Base-by-base conservation (phyloP, 2,797 vertebrate genomes). In the Falco columbarius region DNA sequence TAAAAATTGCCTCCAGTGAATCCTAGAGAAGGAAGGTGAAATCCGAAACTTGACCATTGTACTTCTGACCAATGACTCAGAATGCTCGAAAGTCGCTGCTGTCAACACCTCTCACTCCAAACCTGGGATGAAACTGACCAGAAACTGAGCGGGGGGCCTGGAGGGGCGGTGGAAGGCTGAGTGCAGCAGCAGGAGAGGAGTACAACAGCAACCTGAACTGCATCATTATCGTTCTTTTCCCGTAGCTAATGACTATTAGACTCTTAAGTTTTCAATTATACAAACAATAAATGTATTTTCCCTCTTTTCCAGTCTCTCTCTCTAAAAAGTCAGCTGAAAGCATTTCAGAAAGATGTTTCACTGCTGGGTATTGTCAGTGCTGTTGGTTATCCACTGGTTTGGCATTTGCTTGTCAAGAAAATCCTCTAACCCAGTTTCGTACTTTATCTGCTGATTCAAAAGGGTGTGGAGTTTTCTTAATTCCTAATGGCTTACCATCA, bases 11-110 rank as follows among this genome's bases (percentile, higher is more conserved):
- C 22, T 47, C 20, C 51, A 44, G 30, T 59, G 26, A 38, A 74
- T 63, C 22, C 23, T 16, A 40, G 32, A 62, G 23, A 8, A 66
- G 14, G 12, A 14, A 30, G 20, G 88, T 16, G 26, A 74, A 65
- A 22, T 49, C 20, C 5, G 38, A 46, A 83, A 59, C 4, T 0
- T 22, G 9, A 73, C 18, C n/a, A 51, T 66, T 0, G 0, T 46
- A 29, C 14, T 73, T 38, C 10, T 73, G 49, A 14, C 49, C 14
- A 27, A 49, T n/a, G 36, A 26, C 36, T 76, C 47, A 34, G 66
- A 27, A 21, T 72, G 54, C 49, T 71, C 23, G 10, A 5, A 34
- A 44, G 24, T 58, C 27, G 3, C 22, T 36, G 14, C 24, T 67
- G 23, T 3, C 22, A n/a, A 12, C 11, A 6, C 4, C 6, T 61